Percentiles rank a stretch among this genome's conserved stretches.
Evolutionary conservation across 1,140 invertebrate species (phyloP).

Genomic region (Drosophila bocki): DNA sequence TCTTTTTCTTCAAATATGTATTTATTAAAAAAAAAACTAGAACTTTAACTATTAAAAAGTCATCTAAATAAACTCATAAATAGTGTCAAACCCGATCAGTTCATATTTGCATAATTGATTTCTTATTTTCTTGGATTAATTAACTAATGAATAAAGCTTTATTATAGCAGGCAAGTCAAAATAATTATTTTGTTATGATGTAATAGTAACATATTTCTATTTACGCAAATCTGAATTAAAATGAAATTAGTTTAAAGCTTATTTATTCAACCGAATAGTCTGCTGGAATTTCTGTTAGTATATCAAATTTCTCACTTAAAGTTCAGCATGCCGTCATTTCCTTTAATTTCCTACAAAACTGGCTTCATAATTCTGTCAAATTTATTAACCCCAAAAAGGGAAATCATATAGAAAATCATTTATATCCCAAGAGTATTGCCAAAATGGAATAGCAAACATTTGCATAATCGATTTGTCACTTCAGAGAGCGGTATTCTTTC

Average conservation of each 20-base stretch:
- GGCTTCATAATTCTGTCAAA: slow-evolving; percentile 11
- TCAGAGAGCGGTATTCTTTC: slow-evolving; percentile 20
- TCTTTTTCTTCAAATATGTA: no score
- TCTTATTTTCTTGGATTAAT: slow-evolving; percentile 32
- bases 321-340: slow-evolving; percentile 1
- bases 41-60: slow-evolving; percentile 15
- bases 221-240: not conserved
- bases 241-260: not conserved
- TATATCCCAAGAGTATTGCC: not conserved
- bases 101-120: slow-evolving; percentile 57
- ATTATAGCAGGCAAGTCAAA: not conserved
- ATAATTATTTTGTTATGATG: not conserved
- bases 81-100: not conserved
- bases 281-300: not conserved
- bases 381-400: slow-evolving; percentile 9
- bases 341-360: not conserved
- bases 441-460: slow-evolving; percentile 29
- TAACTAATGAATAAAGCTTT: slow-evolving; percentile 20
- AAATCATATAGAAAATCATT: slow-evolving; percentile 9
- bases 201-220: not conserved
- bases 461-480: slow-evolving; percentile 61
- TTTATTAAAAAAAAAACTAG: no score
- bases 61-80: slow-evolving; percentile 5
- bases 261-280: not conserved
- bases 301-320: not conserved